Percentiles rank a stretch among this genome's conserved stretches.
These are phyloP conservation scores for Zingel zingel DNA, from an alignment of 2,113 vertebrate species.

Conservation along the genomic window DNA sequence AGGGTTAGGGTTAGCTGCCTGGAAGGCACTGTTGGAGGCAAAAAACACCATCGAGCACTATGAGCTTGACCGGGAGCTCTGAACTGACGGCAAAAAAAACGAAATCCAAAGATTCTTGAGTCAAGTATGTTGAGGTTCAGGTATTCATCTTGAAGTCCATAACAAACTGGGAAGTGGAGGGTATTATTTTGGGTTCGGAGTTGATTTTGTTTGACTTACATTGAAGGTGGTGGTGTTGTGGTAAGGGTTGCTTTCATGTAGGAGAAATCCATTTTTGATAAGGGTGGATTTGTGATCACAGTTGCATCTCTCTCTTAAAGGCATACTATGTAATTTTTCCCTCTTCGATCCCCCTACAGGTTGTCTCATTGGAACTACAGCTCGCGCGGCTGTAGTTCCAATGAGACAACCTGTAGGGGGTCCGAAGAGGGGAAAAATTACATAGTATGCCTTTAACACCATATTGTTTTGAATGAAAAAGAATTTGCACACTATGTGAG, in stretches of 20 bases:
- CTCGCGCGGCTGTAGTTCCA: no score
- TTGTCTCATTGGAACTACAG: no score
- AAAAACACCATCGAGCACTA: no score
- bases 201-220: conserved; percentile 46
- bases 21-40: no score
- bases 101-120: conserved; percentile 62
- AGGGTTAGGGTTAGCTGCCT: no score
- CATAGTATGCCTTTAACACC: conserved; percentile 7
- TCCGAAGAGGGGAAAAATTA: no score
- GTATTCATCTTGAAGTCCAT: conserved; percentile 21
- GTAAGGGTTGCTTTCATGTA: conserved; percentile 42
- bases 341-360: no score
- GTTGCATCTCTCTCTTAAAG: conserved; percentile 40
- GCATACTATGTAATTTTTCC: no score
- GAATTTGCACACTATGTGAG: conserved; percentile 31
- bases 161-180: conserved; percentile 29
- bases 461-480: conserved; percentile 36
- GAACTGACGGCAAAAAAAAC: not conserved
- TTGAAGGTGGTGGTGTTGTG: conserved; percentile 21
- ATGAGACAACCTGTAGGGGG: no score
- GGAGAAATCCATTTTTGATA: conserved; percentile 43
- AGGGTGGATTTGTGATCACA: conserved; percentile 30
- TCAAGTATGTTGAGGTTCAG: conserved; percentile 35
- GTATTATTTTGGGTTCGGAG: conserved; percentile 30
- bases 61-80: conserved; percentile 19